These are phyloP conservation scores for Strigamia transsilvanica DNA, from an alignment of 2,888 invertebrate species.

Conservation along the genomic window DNA sequence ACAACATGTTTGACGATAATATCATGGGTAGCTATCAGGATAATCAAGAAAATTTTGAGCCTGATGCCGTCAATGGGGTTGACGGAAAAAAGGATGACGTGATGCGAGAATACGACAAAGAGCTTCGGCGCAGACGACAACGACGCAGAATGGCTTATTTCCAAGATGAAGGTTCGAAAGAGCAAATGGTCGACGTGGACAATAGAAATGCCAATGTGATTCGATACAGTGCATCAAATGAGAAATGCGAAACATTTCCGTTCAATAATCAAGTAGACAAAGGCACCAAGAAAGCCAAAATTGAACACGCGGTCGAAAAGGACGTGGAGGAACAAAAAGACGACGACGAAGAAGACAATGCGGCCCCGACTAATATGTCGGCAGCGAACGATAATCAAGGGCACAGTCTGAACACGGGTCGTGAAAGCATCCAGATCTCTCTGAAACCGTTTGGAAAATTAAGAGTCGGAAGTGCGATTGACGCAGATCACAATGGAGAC, in stretches of 20 bases:
- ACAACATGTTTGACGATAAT: constrained; percentile 65
- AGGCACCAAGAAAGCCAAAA: constrained; percentile 44
- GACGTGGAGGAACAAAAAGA: constrained; percentile 60
- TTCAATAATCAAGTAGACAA: constrained; percentile 51
- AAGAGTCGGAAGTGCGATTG: constrained; percentile 53
- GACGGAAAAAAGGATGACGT: constrained; percentile 63
- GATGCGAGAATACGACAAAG: constrained; percentile 67
- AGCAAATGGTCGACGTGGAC: constrained; percentile 55
- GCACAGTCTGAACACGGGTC: constrained; percentile 31
- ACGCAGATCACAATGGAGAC: constrained; percentile 57
- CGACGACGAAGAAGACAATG: constrained; percentile 60
- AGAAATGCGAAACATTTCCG: constrained; percentile 24
- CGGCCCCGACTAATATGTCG: constrained; percentile 62
- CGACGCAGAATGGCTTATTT: constrained; percentile 61
- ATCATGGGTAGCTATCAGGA: constrained; percentile 64
- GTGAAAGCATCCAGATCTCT: constrained; percentile 51
- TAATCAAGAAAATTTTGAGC: constrained; percentile 76
- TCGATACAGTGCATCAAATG: constrained; percentile 50
- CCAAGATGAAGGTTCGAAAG: constrained; percentile 56
- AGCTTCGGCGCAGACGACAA: constrained; percentile 67
- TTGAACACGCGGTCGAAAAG: constrained; percentile 59
- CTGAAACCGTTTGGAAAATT: constrained; percentile 54
- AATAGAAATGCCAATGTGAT: constrained; percentile 59
- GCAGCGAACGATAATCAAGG: constrained; percentile 60
- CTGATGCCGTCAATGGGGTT: constrained; percentile 69